These are phyloP conservation scores for Galeruca laticollis DNA, from an alignment of 2,888 invertebrate genomes.

Conservation along the genomic window DNA sequence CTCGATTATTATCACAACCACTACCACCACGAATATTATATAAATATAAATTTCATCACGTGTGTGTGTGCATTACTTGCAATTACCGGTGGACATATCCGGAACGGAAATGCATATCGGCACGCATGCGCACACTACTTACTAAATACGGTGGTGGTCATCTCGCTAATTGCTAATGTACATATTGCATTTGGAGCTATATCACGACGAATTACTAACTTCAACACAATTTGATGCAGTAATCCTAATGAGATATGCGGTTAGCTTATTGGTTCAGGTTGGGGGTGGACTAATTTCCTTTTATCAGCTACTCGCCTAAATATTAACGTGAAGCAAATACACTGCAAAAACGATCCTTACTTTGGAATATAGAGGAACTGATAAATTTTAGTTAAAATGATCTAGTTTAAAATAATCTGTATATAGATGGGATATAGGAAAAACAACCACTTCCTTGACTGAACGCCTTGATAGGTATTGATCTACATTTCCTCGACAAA, in stretches of 20 bases:
- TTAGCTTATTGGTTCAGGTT: slow-evolving; percentile 36
- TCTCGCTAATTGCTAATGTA: slow-evolving; percentile 56
- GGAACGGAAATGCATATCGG: slow-evolving; percentile 63
- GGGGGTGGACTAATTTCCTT: slow-evolving; percentile 15
- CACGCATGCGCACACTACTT: slow-evolving; percentile 59
- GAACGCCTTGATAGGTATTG: too few species aligned
- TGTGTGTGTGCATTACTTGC: slow-evolving; percentile 64
- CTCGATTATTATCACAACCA: not conserved
- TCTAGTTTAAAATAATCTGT: too few species aligned
- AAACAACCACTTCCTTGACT: too few species aligned
- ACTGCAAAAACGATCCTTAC: too few species aligned
- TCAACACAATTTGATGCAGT: slow-evolving; percentile 46
- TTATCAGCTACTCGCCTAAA: slow-evolving; percentile 8
- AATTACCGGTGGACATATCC: slow-evolving; percentile 67
- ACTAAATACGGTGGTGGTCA: slow-evolving; percentile 41
- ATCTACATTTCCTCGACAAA: too few species aligned
- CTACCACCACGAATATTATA: slow-evolving; percentile 21
- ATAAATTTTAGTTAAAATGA: too few species aligned
- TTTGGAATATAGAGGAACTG: too few species aligned
- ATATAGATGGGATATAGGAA: too few species aligned
- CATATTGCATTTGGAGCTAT: slow-evolving; percentile 56
- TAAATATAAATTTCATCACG: slow-evolving; percentile 54
- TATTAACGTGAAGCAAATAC: not conserved
- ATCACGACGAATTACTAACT: slow-evolving; percentile 52
- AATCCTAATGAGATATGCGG: slow-evolving; percentile 47